phyloP scores from a whole-genome alignment of 2,888 invertebrate species.

The Callyntrura guangdongensis region DNA sequence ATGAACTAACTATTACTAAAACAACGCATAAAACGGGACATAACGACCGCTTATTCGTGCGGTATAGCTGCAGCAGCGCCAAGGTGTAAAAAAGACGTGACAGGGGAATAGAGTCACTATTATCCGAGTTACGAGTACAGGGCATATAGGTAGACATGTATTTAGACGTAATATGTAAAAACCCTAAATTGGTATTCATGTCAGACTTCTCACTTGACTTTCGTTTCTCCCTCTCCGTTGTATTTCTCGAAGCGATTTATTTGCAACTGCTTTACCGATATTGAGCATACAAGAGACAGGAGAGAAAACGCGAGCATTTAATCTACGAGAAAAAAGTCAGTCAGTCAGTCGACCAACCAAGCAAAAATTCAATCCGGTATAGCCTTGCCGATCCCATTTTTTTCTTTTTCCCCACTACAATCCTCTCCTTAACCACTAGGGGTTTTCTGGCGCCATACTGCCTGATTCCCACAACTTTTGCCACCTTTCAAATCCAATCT shows the following conservation, averaged over 20 bases:
- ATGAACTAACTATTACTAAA: background rate
- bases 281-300: too few species aligned
- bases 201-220: slow-evolving; percentile 50
- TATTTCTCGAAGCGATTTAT: background rate
- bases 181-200: slow-evolving; percentile 69
- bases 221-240: background rate
- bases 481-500: background rate
- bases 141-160: background rate
- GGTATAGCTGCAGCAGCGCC: background rate
- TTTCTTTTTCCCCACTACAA: background rate
- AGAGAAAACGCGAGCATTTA: background rate
- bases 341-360: background rate
- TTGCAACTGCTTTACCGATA: too few species aligned
- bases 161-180: slow-evolving; percentile 35
- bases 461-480: background rate
- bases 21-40: background rate
- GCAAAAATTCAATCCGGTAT: slow-evolving; percentile 18
- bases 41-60: background rate
- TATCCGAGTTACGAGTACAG: background rate
- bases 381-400: too few species aligned
- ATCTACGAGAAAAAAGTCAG: background rate
- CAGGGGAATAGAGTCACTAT: background rate
- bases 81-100: background rate
- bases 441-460: background rate
- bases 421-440: background rate